Base-by-base conservation (phyloP, 2,888 invertebrate species). In the Cyclophora punctaria region DNA sequence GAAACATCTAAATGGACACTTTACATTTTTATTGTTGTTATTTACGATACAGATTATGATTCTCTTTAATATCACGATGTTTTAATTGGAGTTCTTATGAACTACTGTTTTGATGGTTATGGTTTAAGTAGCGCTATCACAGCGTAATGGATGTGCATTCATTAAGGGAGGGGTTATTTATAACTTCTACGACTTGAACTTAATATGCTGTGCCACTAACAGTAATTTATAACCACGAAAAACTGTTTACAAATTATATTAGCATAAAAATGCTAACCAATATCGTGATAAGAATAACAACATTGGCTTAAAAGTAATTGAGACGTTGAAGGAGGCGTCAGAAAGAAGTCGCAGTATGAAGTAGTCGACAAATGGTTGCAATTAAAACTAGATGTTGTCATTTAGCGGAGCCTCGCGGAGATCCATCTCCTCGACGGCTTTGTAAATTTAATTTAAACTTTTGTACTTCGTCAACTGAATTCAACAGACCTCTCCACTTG, bases 361-460 rank as follows among this genome's bases (percentile, higher is more conserved):
- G 61, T 66, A 55, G 57, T 62, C 61, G 69, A 78, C 74, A 78
- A 80, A 79, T 73, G 69, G 73, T 68, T 49, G 69, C 70, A 75
- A 78, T 80, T 79, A 78, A 76, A 73, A 72, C 71, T 73, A 74
- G 71, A 76, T 78, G 75, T 75, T 71, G 73, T 80, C 73, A 73
- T 79, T 80, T 77, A 74, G 71, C 73, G 47, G 47, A 50, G 56
- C 47, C 48, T 60, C 67, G 67, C 69, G 62, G 58, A 56, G 58
- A 75, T 75, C 71, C 66, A 64, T 75, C 78, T 71, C 66, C 58
- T 45, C 55, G 43, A 63, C 64, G 67, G 71, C 70, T 70, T 64
- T 67, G 69, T 71, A 71, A 78, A 79, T 80, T 80, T 78, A 78
- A 83, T 81, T 77, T 77, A 77, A 83, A 82, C 75, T 82, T 83